Base-by-base conservation (phyloP, 2,888 invertebrate genomes). In the Nipponacmea schrenckii region DNA sequence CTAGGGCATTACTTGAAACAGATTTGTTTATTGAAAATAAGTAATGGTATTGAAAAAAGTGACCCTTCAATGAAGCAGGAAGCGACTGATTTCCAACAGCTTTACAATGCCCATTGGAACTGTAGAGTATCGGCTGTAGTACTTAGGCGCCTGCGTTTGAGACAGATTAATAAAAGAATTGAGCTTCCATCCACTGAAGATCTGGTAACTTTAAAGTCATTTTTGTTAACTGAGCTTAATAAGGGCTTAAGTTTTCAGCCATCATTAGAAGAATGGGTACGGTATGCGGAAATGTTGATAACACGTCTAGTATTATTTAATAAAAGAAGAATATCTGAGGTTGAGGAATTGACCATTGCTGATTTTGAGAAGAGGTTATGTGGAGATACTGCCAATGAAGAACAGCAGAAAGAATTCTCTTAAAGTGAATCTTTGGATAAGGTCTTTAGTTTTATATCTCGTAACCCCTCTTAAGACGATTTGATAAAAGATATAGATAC, bases 41-140 rank as follows among this genome's bases (percentile, higher is more conserved):
- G 73, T 65, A 26, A 62, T 24, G 62, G 56, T 44, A 24, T 70
- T 50, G 15, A 45, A 26, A 27, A 64, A 15, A 65, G 62, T 44
- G 26, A 71, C 65, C 27, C 10, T 15, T 3, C n/a, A 24, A 0
- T 48, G 44, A 65, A 44, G 46, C 5, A 67, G 44, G 73, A 73
- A 64, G 64, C 64, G 1, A 44, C 62, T 7, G 70, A 68, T 17
- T 70, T 73, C 39, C 15, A 67, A 46, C 67, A 73, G 26, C 45
- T 68, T 1, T 71, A 46, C 68, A 45, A 15, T 31, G 74, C 71
- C 20, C 71, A 71, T 64, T 74, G 71, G 74, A 71, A 68, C n/a
- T 20, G 44, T 17, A 70, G 65, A 48, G 68, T 74, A 31, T 62
- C 71, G n/a, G 50, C 39, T 64, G 71, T 74, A 7, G 71, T 71